phyloP scores from a whole-genome alignment of 2,113 vertebrate genomes.

The Petrocephalus zakoni region DNA sequence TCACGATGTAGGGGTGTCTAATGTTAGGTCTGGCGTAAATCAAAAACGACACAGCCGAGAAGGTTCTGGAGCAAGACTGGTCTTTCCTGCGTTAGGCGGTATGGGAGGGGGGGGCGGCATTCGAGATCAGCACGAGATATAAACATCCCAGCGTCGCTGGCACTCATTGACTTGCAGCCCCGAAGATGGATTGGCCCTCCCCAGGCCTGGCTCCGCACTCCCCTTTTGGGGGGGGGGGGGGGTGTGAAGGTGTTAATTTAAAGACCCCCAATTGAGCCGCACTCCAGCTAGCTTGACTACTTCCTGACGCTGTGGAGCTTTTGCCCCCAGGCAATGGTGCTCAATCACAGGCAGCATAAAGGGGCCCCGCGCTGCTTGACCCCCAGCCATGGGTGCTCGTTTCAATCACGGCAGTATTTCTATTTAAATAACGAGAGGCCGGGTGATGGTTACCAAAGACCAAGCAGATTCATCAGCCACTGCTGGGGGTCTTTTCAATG shows the following conservation, averaged over 20 bases:
- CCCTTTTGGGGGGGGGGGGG: not conserved
- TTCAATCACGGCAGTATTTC: conserved; percentile 10
- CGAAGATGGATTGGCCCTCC: conserved; percentile 18
- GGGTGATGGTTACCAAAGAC: conserved; percentile 15
- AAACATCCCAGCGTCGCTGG: not conserved
- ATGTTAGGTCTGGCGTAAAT: not conserved
- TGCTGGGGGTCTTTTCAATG: not conserved
- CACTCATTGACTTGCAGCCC: not conserved
- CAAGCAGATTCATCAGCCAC: not conserved
- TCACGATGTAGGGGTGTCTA: not conserved
- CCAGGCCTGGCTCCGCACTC: not conserved
- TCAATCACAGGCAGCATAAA: conserved; percentile 10
- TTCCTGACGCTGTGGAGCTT: not conserved
- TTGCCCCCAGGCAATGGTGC: not conserved
- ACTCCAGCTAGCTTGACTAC: conserved; percentile 11
- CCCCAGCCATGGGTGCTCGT: not conserved
- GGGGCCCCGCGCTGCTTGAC: not conserved
- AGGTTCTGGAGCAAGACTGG: not conserved
- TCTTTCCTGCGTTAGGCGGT: not conserved
- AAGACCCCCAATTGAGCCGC: not conserved
- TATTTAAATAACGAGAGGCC: conserved; percentile 11
- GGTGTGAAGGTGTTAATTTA: conserved; percentile 12
- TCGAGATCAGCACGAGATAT: not conserved
- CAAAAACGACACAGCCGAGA: not conserved
- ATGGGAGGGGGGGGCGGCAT: not conserved